phyloP scores from a whole-genome alignment of 2,797 vertebrate species.

The Acanthis flammea region DNA sequence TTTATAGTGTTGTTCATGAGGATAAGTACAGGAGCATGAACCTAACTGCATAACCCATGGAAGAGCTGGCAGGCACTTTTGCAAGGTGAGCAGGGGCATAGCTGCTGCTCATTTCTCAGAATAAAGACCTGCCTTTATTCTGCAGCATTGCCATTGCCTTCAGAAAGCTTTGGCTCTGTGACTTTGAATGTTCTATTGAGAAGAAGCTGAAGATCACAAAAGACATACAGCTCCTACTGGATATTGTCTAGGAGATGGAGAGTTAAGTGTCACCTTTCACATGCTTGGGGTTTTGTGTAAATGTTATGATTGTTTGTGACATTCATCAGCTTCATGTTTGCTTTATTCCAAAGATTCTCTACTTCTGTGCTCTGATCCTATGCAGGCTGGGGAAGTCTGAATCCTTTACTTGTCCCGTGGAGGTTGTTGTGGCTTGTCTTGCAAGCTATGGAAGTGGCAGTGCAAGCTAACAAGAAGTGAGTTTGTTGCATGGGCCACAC shows the following conservation, averaged over 20 bases:
- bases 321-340: not conserved
- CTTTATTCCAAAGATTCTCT: not conserved
- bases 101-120: not conserved
- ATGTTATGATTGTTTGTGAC: not conserved
- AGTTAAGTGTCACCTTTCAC: not conserved
- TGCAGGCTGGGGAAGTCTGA: not conserved
- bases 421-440: not conserved
- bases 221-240: not conserved
- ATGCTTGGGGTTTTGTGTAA: not conserved
- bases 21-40: not conserved
- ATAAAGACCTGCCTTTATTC: not conserved
- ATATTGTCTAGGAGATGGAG: not conserved
- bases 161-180: not conserved
- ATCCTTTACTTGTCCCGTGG: not conserved
- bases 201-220: not conserved
- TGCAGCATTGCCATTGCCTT: not conserved
- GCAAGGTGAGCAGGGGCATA: not conserved
- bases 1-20: not conserved
- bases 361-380: not conserved
- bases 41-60: accelerated
- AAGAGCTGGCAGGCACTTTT: not conserved
- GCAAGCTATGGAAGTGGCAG: not conserved
- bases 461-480: not conserved
- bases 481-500: not conserved
- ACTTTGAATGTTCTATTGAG: not conserved